Percentiles rank a stretch among this genome's conserved stretches.
Conservation (phyloP, 2,888 invertebrate genomes). For the Drosophila seclusa region DNA sequence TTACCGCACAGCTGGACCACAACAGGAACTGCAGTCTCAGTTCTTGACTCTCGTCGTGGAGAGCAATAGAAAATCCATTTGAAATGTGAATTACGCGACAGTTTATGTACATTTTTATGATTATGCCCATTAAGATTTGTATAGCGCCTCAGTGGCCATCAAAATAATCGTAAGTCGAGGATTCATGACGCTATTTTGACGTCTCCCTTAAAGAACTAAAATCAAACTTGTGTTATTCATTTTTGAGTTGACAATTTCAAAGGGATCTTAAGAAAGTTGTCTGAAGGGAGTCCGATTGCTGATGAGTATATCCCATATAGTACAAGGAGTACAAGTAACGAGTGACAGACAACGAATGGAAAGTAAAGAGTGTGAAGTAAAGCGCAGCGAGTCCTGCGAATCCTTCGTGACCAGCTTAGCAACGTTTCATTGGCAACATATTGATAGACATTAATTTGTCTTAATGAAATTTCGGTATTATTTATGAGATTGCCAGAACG, state of each 20-base stretch:
- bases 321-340: not conserved
- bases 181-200: conserved; percentile 13
- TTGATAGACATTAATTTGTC: conserved; percentile 85
- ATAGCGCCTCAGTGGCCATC: conserved; percentile 31
- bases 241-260: not conserved
- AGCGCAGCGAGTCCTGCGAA: conserved; percentile 2
- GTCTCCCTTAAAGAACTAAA: not conserved
- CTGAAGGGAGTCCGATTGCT: too few relatives aligned
- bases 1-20: conserved; percentile 49
- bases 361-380: conserved; percentile 4
- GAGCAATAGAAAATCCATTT: conserved; percentile 26
- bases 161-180: conserved; percentile 23
- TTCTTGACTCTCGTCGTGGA: not conserved
- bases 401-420: conserved; percentile 14
- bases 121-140: conserved; percentile 45
- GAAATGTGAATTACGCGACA: conserved; percentile 49
- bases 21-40: conserved; percentile 23
- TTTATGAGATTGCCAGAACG: conserved; percentile 84
- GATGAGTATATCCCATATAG: not conserved
- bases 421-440: conserved; percentile 82
- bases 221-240: not conserved
- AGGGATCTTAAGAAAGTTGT: not conserved
- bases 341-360: not conserved
- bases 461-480: conserved; percentile 85
- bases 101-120: conserved; percentile 61